Percentiles rank a stretch among this genome's conserved stretches.
Evolutionary conservation across 2,888 invertebrate species (phyloP).

Genomic region (Hyalella azteca): DNA sequence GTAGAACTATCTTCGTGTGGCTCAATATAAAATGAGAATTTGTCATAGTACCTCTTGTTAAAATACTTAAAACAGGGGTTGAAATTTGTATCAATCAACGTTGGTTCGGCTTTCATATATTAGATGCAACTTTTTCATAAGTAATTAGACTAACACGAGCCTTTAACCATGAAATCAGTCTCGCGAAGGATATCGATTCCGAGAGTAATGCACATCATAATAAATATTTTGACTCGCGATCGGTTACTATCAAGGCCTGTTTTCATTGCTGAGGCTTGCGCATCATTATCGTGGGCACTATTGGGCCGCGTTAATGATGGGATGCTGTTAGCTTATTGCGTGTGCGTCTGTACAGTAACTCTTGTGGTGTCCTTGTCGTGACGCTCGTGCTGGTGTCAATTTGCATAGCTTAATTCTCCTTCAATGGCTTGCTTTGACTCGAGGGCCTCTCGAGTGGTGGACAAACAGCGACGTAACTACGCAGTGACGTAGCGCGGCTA

Average conservation of each 20-base stretch:
- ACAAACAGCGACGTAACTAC: neutral
- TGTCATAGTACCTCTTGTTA: too few relatives aligned
- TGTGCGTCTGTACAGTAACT: neutral
- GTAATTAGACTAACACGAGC: too few relatives aligned
- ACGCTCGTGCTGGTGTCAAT: conserved; percentile 29
- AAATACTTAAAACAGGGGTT: too few relatives aligned
- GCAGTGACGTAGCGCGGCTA: neutral
- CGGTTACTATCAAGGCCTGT: neutral
- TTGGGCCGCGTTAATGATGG: neutral
- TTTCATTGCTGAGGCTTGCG: neutral
- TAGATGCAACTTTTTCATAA: too few relatives aligned
- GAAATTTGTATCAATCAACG: too few relatives aligned
- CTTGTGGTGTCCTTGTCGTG: neutral
- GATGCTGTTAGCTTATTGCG: neutral
- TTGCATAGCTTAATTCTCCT: conserved; percentile 4
- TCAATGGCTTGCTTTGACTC: conserved; percentile 3
- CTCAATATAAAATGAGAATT: too few relatives aligned
- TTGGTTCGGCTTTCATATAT: too few relatives aligned
- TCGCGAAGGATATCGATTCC: too few relatives aligned
- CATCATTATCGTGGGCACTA: neutral
- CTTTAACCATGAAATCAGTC: too few relatives aligned
- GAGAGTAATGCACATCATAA: neutral
- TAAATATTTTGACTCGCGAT: neutral
- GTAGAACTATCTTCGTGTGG: too few relatives aligned
- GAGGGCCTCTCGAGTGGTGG: neutral